Base-by-base conservation (phyloP, 2,888 invertebrate species). In the Tenthredo scrophulariae region DNA sequence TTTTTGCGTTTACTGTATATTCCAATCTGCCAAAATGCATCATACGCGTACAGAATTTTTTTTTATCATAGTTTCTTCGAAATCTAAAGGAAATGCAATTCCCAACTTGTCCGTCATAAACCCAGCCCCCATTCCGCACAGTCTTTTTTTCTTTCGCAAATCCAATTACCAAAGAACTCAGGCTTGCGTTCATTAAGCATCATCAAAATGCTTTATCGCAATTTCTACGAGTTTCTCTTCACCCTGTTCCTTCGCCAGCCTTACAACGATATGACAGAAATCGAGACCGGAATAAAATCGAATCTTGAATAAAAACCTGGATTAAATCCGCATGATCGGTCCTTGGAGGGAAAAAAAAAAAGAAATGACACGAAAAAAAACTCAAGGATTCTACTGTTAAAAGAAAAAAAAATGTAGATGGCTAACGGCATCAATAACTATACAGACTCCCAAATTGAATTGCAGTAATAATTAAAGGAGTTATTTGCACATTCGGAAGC, bases 111-210 rank as follows among this genome's bases (percentile, higher is more conserved):
- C 26, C 26, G 22, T 72, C 18, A n/a, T 72, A 40, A 37, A 18
- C 33, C 46, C 50, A 29, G 13, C 6, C n/a, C 50, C 15, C 18
- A 7, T 50, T 46, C 29, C 18, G 15, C 29, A 26, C 9, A 3
- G 50, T 77, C n/a, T 54, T 33, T 50, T 54, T 77, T n/a, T 50
- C 54, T 33, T 33, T 33, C n/a, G 18, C 15, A 26, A 22, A 80
- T 80, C 62, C 40, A 62, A 50, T 79, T 58, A 80, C 22, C 40
- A 37, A 58, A 80, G 22, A 80, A 62, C 40, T 37, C 37, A 37
- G 18, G 80, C 40, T 80, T 62, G 40, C 62, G 58, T 62, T 80
- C 58, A 40, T 80, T 80, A 80, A 62, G 80, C 62, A 62, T 80
- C 62, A 26, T 62, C 50, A 62, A 62, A 29, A 80, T 37, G 62